These are phyloP conservation scores for Florisuga fusca DNA, from an alignment of 2,797 vertebrate species.

Conservation along the genomic window DNA sequence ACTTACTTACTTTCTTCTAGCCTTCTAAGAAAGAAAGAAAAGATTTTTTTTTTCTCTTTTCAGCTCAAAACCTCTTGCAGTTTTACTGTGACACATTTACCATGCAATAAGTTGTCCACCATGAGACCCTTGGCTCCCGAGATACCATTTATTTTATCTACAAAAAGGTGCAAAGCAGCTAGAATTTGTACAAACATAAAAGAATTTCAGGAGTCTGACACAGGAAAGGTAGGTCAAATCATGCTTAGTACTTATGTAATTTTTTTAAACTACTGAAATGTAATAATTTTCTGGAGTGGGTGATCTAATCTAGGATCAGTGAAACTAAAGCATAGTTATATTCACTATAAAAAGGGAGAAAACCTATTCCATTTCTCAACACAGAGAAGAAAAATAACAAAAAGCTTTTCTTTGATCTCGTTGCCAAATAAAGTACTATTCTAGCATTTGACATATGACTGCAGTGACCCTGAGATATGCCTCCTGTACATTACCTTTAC, in stretches of 20 bases:
- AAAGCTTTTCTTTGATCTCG: slow-evolving; percentile 69
- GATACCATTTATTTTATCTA: slow-evolving; percentile 28
- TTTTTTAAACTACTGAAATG: slow-evolving; percentile 69
- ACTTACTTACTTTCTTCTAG: slow-evolving; percentile 15
- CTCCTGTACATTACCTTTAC: slow-evolving; percentile 60
- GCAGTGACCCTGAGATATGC: slow-evolving; percentile 64
- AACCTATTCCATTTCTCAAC: slow-evolving; percentile 6
- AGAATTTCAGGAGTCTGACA: slow-evolving; percentile 58
- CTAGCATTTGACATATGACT: slow-evolving; percentile 65
- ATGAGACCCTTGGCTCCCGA: slow-evolving; percentile 21
- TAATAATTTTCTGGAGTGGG: slow-evolving; percentile 35
- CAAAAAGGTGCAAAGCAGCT: slow-evolving; percentile 19
- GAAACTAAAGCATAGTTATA: slow-evolving; percentile 26
- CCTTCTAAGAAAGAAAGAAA: not conserved
- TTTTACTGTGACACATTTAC: slow-evolving; percentile 46
- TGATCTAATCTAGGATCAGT: slow-evolving; percentile 72
- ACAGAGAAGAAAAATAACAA: slow-evolving; percentile 55
- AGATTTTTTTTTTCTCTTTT: not conserved
- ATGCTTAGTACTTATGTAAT: slow-evolving; percentile 62
- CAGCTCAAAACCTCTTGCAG: slow-evolving; percentile 31
- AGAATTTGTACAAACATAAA: slow-evolving; percentile 40
- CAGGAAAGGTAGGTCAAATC: slow-evolving; percentile 57
- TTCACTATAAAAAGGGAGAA: slow-evolving; percentile 41
- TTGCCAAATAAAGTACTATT: slow-evolving; percentile 68
- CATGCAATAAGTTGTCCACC: slow-evolving; percentile 21